phyloP scores from a whole-genome alignment of 2,888 invertebrate species.

The Microctonus hyperodae region DNA sequence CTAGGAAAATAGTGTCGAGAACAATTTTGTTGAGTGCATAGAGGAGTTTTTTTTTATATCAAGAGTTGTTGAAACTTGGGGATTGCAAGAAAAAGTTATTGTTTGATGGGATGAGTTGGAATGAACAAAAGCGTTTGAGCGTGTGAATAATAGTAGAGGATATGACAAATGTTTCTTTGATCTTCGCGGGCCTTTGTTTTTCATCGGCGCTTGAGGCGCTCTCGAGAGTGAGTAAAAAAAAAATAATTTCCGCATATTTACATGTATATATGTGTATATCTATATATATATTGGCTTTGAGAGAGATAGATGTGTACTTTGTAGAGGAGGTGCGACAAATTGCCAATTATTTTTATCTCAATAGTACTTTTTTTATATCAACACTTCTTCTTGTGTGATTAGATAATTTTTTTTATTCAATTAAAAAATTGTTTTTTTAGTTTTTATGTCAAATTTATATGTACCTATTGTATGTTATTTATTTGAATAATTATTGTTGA shows the following conservation, averaged over 20 bases:
- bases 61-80: neutral
- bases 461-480: no score
- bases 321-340: neutral
- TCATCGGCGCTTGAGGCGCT: slow-evolving; percentile 21
- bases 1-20: neutral
- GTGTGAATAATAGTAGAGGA: slow-evolving; percentile 10
- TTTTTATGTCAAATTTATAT: no score
- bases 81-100: slow-evolving; percentile 16
- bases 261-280: neutral
- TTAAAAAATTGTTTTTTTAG: no score
- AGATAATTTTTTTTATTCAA: neutral
- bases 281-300: neutral
- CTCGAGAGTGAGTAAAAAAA: neutral
- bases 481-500: no score
- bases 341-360: neutral
- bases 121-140: slow-evolving; percentile 17
- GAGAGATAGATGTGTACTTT: no score
- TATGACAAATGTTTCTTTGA: slow-evolving; percentile 27
- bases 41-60: neutral
- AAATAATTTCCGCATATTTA: neutral
- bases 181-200: slow-evolving; percentile 25
- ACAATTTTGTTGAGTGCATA: neutral
- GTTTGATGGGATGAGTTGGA: neutral
- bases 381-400: neutral
- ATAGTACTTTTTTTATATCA: neutral